Evolutionary conservation across 2,113 vertebrate genomes (phyloP).

Genomic region (Cheilinus undulatus): DNA sequence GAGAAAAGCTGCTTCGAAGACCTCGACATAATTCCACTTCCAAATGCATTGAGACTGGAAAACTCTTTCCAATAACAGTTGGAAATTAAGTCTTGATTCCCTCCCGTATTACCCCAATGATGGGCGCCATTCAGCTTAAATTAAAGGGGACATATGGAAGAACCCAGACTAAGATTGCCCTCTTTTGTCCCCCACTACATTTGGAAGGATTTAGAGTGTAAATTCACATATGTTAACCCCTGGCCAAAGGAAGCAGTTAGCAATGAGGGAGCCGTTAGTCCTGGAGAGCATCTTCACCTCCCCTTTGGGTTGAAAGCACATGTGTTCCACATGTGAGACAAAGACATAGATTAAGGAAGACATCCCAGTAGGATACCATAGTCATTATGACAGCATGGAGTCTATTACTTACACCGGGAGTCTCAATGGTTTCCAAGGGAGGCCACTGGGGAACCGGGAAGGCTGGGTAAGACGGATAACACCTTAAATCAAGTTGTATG

Average conservation of each 20-base stretch:
- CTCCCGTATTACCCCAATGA: not conserved
- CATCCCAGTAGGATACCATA: conserved; percentile 30
- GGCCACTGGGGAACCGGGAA: conserved; percentile 2
- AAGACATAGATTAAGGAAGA: conserved; percentile 31
- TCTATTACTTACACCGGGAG: conserved; percentile 37
- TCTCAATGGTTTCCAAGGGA: not conserved
- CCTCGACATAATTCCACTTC: not conserved
- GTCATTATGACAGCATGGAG: conserved; percentile 30
- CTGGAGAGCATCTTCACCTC: conserved; percentile 15
- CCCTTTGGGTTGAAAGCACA: conserved; percentile 27
- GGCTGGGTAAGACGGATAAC: not conserved
- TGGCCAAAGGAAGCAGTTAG: conserved; percentile 61
- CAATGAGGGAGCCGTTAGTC: conserved; percentile 29
- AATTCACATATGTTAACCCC: conserved; percentile 55
- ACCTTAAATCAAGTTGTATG: not conserved
- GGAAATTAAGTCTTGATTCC: not conserved
- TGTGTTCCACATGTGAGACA: conserved; percentile 63
- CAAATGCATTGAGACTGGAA: too few relatives aligned
- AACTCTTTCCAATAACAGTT: accelerated
- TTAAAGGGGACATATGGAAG: conserved; percentile 45
- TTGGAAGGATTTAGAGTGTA: conserved; percentile 58
- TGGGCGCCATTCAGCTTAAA: conserved; percentile 22
- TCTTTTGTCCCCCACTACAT: conserved; percentile 38
- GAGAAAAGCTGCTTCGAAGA: not conserved
- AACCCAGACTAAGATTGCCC: conserved; percentile 34